A percentile compares a stretch with the other conserved stretches of the same genome.
These are phyloP conservation scores for Drosophila melanica DNA, from an alignment of 1,140 invertebrate genomes.

Conservation along the genomic window DNA sequence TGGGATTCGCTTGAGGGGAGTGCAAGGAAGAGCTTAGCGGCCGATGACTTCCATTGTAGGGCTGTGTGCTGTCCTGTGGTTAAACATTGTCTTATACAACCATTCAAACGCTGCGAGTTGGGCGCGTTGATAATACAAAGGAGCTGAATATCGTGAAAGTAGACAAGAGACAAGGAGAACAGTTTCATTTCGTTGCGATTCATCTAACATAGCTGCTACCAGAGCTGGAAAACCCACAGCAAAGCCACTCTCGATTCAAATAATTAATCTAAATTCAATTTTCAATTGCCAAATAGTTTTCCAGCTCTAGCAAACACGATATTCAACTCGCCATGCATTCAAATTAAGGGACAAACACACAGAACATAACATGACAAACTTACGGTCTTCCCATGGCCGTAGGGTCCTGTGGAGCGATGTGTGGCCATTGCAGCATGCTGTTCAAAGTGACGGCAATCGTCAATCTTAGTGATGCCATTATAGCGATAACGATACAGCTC, in stretches of 20 bases:
- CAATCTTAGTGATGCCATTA: conserved; percentile 91
- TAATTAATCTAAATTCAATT: not conserved
- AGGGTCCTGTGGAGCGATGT: conserved; percentile 74
- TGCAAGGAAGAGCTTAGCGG: conserved; percentile 82
- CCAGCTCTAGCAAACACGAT: conserved; percentile 67
- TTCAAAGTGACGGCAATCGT: conserved; percentile 93
- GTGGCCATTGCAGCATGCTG: conserved; percentile 87
- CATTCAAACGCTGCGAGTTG: conserved; percentile 83
- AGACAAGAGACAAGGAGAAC: conserved; percentile 68
- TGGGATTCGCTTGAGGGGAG: conserved; percentile 78
- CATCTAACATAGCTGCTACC: conserved; percentile 28
- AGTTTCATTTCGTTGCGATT: conserved; percentile 39
- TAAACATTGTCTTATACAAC: conserved; percentile 84
- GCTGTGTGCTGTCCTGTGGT: conserved; percentile 83
- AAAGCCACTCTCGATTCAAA: not conserved
- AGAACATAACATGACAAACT: conserved; percentile 56
- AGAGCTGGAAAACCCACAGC: conserved; percentile 40
- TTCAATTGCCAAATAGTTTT: conserved; percentile 19
- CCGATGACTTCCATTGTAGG: conserved; percentile 81
- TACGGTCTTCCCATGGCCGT: conserved; percentile 83
- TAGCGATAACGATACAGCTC: conserved; percentile 93
- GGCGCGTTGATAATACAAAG: conserved; percentile 84
- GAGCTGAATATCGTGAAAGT: conserved; percentile 83
- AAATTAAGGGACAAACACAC: conserved; percentile 26
- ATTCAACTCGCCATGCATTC: conserved; percentile 81